Percentiles rank a stretch among this genome's conserved stretches.
Evolutionary conservation across 2,797 vertebrate species (phyloP).

Genomic region (Harpagifer antarcticus): DNA sequence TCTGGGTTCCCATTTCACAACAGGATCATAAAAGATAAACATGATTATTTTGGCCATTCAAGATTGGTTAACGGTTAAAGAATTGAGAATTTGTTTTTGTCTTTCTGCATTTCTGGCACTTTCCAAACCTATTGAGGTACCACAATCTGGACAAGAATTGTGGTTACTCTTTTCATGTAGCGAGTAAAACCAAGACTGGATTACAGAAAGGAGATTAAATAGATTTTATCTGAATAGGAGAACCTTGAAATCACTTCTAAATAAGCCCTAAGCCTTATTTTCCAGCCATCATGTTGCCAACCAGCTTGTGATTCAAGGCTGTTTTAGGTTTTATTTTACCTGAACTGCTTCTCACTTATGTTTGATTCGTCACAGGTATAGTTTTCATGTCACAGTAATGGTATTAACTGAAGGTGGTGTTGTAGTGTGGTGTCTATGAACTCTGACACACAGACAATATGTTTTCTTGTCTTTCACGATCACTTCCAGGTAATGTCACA

Average conservation of each 20-base stretch:
- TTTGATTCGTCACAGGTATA: neutral
- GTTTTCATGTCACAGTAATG: neutral
- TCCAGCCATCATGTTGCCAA: neutral
- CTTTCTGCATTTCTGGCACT: too few species aligned
- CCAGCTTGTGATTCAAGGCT: neutral
- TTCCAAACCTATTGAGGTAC: too few species aligned
- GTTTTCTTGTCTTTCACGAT: neutral
- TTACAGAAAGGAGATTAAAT: neutral
- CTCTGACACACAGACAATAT: neutral
- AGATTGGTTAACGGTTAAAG: too few species aligned
- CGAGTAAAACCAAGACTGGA: neutral
- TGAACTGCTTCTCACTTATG: neutral
- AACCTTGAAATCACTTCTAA: neutral
- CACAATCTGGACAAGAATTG: too few species aligned
- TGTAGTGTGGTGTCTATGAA: neutral
- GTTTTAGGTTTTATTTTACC: neutral
- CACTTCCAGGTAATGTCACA: neutral
- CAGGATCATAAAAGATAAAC: too few species aligned
- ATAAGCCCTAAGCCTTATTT: neutral
- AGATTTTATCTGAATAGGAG: neutral
- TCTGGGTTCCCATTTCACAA: too few species aligned
- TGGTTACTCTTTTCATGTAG: too few species aligned
- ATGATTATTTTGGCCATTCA: too few species aligned
- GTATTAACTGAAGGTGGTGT: neutral
- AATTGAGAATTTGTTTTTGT: too few species aligned